Evolutionary conservation across 2,888 invertebrate genomes (phyloP).

Genomic region (Chymomyza procnemis): DNA sequence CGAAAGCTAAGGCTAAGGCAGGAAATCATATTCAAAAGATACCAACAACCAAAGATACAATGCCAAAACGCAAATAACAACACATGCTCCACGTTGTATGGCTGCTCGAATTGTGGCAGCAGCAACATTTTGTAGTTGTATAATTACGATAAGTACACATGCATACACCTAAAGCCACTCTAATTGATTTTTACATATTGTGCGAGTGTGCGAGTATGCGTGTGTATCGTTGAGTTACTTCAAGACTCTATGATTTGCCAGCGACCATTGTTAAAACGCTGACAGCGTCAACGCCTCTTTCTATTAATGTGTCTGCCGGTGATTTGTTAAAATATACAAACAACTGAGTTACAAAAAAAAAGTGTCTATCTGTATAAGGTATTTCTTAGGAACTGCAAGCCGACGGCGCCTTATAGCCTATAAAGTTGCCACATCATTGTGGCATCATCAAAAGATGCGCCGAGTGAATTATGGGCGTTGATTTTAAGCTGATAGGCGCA

Average conservation of each 20-base stretch:
- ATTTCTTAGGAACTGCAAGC: conserved; percentile 6
- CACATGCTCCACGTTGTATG: background rate
- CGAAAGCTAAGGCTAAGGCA: background rate
- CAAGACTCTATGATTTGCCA: conserved; percentile 46
- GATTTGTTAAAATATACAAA: conserved; percentile 25
- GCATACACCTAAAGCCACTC: conserved; percentile 36
- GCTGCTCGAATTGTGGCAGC: conserved; percentile 8
- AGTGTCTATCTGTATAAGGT: conserved; percentile 5
- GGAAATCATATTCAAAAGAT: background rate
- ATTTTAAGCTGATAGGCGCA: conserved; percentile 71
- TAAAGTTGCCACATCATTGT: conserved; percentile 26
- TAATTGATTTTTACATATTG: conserved; percentile 60
- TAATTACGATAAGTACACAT: conserved; percentile 67
- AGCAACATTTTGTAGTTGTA: conserved; percentile 11
- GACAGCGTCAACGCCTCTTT: conserved; percentile 63
- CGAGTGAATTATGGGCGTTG: conserved; percentile 64
- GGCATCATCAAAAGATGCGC: conserved; percentile 14
- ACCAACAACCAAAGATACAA: background rate
- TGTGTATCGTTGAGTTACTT: background rate
- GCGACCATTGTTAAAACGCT: conserved; percentile 38
- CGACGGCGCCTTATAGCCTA: conserved; percentile 1
- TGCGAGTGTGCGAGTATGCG: conserved; percentile 5
- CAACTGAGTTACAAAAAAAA: background rate
- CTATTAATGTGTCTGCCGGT: conserved; percentile 61
- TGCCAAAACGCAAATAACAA: background rate